Percentiles rank a stretch among this genome's conserved stretches.
These are phyloP conservation scores for Serranus cabrilla DNA, from an alignment of 2,797 vertebrate species.

Conservation along the genomic window DNA sequence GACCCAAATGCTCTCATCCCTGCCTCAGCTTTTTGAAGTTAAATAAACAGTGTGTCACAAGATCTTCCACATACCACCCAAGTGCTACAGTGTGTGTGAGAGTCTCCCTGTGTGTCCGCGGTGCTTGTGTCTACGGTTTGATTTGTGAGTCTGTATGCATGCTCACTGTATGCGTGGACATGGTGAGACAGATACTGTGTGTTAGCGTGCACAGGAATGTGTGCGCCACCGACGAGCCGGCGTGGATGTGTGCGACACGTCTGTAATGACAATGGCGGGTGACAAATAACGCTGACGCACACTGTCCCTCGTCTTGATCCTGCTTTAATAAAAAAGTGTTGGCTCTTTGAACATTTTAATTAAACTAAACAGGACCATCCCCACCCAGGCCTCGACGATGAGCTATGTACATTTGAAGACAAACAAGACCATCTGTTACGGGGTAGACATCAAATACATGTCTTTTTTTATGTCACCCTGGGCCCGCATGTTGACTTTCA, in stretches of 20 bases:
- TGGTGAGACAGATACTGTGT: slow-evolving; percentile 36
- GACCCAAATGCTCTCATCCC: slow-evolving; percentile 76
- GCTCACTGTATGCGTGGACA: slow-evolving; percentile 49
- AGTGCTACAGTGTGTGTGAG: slow-evolving; percentile 68
- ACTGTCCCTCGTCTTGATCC: slow-evolving; percentile 71
- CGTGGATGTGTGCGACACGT: slow-evolving; percentile 63
- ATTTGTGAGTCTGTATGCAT: slow-evolving; percentile 54
- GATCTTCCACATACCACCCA: slow-evolving; percentile 80
- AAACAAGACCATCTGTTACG: slow-evolving; percentile 86
- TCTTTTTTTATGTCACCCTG: slow-evolving; percentile 81
- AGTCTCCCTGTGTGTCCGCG: slow-evolving; percentile 60
- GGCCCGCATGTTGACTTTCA: slow-evolving; percentile 83
- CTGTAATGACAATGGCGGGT: slow-evolving; percentile 71
- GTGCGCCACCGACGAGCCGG: slow-evolving; percentile 15
- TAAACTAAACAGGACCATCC: slow-evolving; percentile 83
- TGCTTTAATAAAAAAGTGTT: slow-evolving; percentile 77
- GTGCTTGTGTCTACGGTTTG: slow-evolving; percentile 60
- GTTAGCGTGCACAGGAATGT: slow-evolving; percentile 44
- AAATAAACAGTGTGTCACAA: slow-evolving; percentile 79
- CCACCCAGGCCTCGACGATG: slow-evolving; percentile 76
- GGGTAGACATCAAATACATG: slow-evolving; percentile 84
- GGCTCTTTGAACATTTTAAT: slow-evolving; percentile 86
- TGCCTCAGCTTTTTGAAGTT: slow-evolving; percentile 77
- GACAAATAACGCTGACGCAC: slow-evolving; percentile 80
- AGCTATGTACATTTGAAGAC: slow-evolving; percentile 80